phyloP scores from a whole-genome alignment of 2,888 invertebrate species.

The Lissocephala sabroskyi region DNA sequence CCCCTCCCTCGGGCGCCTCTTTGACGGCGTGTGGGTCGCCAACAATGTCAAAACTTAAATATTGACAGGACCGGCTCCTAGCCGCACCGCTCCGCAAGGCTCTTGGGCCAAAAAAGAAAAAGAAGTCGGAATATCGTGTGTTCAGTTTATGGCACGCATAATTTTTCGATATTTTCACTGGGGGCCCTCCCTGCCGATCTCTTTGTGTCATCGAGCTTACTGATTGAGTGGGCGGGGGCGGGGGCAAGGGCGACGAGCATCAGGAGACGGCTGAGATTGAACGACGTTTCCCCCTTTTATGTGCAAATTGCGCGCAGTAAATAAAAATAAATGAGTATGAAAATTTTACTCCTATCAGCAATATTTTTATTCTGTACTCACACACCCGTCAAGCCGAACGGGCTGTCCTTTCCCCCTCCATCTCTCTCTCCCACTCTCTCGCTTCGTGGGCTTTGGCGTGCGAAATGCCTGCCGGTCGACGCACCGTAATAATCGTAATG shows the following conservation, averaged over 20 bases:
- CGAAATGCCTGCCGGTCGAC: conserved; percentile 9
- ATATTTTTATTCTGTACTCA: conserved; percentile 28
- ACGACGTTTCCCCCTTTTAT: too few species aligned
- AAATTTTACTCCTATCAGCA: conserved; percentile 64
- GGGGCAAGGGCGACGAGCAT: too few species aligned
- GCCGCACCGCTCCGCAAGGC: conserved; percentile 27
- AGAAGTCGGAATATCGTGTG: neutral
- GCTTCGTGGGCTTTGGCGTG: neutral
- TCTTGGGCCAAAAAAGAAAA: too few species aligned
- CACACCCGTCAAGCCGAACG: neutral
- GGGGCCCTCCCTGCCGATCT: conserved; percentile 10
- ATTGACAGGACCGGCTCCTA: conserved; percentile 49
- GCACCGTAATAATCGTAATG: conserved; percentile 60
- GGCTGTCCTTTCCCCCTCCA: too few species aligned
- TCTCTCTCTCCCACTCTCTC: conserved; percentile 7
- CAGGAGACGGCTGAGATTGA: too few species aligned
- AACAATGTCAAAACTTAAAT: conserved; percentile 63
- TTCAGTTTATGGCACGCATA: conserved; percentile 44
- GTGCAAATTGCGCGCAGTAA: conserved; percentile 62
- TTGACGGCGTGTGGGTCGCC: conserved; percentile 27
- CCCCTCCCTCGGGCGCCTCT: conserved; percentile 16
- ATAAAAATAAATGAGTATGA: conserved; percentile 66
- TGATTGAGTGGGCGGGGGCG: too few species aligned
- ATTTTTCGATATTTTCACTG: conserved; percentile 51
- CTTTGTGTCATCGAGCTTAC: too few species aligned